Evolutionary conservation across 23 tunicate genomes (phyloP).

Genomic region (Halocynthia aurantium): DNA sequence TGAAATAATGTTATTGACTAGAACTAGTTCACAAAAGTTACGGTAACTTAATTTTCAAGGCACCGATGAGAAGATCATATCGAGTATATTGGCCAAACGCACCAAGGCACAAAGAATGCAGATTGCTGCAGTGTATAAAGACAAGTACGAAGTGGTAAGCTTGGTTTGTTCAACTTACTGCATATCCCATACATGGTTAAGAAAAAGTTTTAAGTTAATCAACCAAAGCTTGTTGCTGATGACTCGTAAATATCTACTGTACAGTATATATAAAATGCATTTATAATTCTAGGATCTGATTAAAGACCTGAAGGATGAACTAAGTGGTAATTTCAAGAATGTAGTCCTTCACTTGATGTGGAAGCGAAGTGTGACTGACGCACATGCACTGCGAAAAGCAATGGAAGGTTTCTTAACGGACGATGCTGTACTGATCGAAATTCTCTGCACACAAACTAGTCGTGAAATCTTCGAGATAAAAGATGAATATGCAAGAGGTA

Average conservation of each 20-base stretch:
- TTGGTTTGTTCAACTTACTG: too few species aligned
- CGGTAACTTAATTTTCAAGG: conserved; percentile 23
- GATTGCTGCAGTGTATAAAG: conserved; percentile 42
- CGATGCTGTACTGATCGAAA: conserved; percentile 79
- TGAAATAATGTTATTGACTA: not conserved
- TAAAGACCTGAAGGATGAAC: conserved; percentile 45
- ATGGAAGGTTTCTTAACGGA: conserved; percentile 94
- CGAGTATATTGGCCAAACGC: conserved; percentile 51
- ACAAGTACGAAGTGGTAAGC: conserved; percentile 51
- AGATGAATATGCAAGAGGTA: conserved; percentile 43
- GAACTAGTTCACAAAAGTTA: not conserved
- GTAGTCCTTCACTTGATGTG: conserved; percentile 72
- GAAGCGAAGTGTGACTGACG: conserved; percentile 60
- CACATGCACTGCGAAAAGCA: conserved; percentile 79
- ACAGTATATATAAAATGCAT: too few species aligned
- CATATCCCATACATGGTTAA: not conserved
- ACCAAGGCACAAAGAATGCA: conserved; percentile 54
- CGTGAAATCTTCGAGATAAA: conserved; percentile 61
- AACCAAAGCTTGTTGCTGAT: not conserved
- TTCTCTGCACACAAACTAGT: conserved; percentile 84
- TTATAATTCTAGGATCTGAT: conserved; percentile 25
- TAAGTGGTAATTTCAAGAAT: conserved; percentile 49
- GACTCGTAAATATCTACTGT: not conserved
- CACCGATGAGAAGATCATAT: conserved; percentile 61
- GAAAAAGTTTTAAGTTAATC: too few species aligned